Evolutionary conservation across 2,888 invertebrate species (phyloP), one percentile per base, ranked within the genome.

Genomic region (Carabus problematicus): DNA sequence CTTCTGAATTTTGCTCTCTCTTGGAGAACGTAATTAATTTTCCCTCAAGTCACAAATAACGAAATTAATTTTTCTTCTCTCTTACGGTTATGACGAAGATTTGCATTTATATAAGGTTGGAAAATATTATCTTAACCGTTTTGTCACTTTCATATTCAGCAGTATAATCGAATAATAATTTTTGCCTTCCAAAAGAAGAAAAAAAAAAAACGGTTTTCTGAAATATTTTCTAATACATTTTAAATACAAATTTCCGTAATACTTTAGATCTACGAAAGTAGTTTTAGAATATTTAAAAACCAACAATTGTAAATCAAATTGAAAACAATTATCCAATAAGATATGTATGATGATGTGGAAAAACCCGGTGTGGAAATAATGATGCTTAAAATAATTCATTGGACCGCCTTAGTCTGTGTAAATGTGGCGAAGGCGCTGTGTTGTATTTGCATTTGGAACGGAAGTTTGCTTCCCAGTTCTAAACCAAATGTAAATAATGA

Each of bases 81-180:
- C 56, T 56, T 56, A 64, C 56, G 56, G 64, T 64, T 64, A 64
- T 64, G 64, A 64, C 56, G 56, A 66, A 59, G 59, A 66, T 66
- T 66, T 66, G 66, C 66, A 66, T 66, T 66, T 66, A 66, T 66
- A 66, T 66, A 66, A 66, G 66, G 66, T 59, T 64, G 55, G 58
- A 58, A 66, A 66, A 58, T 66, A 66, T 66, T 59, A 66, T 56
- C 66, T 58, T 40, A 59, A 58, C 66, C 66, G 19, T 49, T 66
- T 59, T 66, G 49, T 43, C 66, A 66, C 66, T 66, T 64, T 64
- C 45, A 56, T 54, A 64, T 64, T 64, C 56, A 64, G 64, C 43
- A 42, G 55, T 56, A 56, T 64, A 64, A 64, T 64, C 64, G 64
- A 64, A 64, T 64, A 55, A 64, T 64, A 56, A 56, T 56, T 64